phyloP scores from a whole-genome alignment of 2,113 vertebrate genomes.

The Zosterops borbonicus region DNA sequence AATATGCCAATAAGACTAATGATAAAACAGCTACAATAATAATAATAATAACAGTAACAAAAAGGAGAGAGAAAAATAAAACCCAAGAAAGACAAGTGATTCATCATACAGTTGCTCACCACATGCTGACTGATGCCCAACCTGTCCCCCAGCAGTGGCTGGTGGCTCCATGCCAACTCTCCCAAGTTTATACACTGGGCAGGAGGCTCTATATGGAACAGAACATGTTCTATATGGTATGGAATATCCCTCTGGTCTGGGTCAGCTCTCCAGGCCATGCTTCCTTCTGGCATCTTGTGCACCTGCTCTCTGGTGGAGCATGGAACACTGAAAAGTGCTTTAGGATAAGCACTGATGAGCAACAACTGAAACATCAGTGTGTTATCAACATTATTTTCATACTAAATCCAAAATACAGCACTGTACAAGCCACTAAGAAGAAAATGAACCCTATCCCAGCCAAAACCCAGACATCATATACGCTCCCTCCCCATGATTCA shows the following conservation, averaged over 20 bases:
- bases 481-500: background rate
- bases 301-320: fast-evolving
- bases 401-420: background rate
- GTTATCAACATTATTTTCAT: background rate
- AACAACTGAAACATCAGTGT: background rate
- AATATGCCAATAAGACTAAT: background rate
- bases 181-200: background rate
- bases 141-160: background rate
- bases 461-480: background rate
- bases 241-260: background rate
- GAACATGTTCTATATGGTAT: background rate
- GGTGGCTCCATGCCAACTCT: background rate
- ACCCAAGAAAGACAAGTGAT: background rate
- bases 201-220: background rate
- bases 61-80: background rate
- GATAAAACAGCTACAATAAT: background rate
- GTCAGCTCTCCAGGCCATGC: background rate
- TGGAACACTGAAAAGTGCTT: background rate
- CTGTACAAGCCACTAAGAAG: background rate
- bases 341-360: background rate
- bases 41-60: background rate
- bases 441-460: background rate
- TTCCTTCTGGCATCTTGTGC: background rate
- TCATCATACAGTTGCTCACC: background rate
- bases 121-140: background rate